phyloP scores from a whole-genome alignment of 2,113 vertebrate species.

The Heterocephalus glaber region DNA sequence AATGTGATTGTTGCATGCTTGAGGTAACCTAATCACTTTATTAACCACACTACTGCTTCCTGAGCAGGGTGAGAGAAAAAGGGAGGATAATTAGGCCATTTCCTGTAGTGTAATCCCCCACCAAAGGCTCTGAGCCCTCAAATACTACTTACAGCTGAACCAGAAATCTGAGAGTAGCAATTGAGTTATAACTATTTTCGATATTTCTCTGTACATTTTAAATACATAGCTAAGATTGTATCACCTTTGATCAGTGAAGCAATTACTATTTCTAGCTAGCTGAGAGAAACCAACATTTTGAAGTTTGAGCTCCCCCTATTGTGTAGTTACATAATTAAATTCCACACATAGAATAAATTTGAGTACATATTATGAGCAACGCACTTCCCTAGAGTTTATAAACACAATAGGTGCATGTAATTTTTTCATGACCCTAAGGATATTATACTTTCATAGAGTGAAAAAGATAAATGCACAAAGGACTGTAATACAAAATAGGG shows the following conservation, averaged over 20 bases:
- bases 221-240: slow-evolving; percentile 13
- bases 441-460: slow-evolving; percentile 43
- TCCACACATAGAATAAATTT: slow-evolving; percentile 46
- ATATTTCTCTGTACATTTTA: slow-evolving; percentile 35
- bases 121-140: not conserved
- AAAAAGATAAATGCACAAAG: slow-evolving; percentile 48
- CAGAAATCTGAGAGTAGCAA: slow-evolving; percentile 32
- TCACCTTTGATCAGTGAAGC: slow-evolving; percentile 43
- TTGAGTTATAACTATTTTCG: slow-evolving; percentile 18
- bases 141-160: not conserved
- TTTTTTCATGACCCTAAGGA: slow-evolving; percentile 28
- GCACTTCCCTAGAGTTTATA: slow-evolving; percentile 33
- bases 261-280: slow-evolving; percentile 43
- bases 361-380: slow-evolving; percentile 21
- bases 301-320: slow-evolving; percentile 38
- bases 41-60: not conserved
- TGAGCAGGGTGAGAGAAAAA: slow-evolving; percentile 11
- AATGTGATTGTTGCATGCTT: not conserved
- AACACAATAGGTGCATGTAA: slow-evolving; percentile 27
- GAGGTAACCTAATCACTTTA: slow-evolving; percentile 9
- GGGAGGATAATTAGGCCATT: slow-evolving; percentile 26
- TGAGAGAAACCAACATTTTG: slow-evolving; percentile 50
- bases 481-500: slow-evolving; percentile 12
- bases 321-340: slow-evolving; percentile 28
- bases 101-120: not conserved